phyloP scores from a whole-genome alignment of 2,888 invertebrate species.

The Drosophila austrosaltans region DNA sequence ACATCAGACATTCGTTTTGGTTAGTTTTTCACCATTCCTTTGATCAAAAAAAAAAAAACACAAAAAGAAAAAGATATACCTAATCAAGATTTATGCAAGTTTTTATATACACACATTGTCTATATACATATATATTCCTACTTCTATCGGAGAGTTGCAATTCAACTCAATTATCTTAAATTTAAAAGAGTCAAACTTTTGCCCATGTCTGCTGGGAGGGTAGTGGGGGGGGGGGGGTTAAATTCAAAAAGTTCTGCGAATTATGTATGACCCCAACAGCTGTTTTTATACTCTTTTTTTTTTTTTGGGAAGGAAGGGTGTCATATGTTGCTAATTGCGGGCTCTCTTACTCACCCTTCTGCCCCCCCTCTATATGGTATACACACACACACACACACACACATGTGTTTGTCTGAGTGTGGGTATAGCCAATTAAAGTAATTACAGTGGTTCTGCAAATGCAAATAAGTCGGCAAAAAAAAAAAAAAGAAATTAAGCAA shows the following conservation, averaged over 20 bases:
- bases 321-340: conserved; percentile 49
- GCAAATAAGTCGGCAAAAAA: conserved; percentile 8
- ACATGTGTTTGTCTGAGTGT: neutral
- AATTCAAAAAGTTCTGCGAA: conserved; percentile 34
- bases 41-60: conserved; percentile 40
- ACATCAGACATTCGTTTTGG: conserved; percentile 37
- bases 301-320: conserved; percentile 21
- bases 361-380: neutral
- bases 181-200: conserved; percentile 44
- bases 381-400: neutral
- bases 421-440: conserved; percentile 9
- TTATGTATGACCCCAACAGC: conserved; percentile 48
- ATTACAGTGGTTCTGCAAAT: conserved; percentile 12
- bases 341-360: conserved; percentile 4
- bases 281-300: conserved; percentile 34
- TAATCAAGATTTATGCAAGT: conserved; percentile 58
- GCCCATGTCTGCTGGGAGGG: neutral
- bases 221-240: conserved; percentile 13
- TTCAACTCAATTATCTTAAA: conserved; percentile 55
- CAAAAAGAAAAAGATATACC: conserved; percentile 2
- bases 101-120: conserved; percentile 3
- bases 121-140: neutral
- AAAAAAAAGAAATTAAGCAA: neutral
- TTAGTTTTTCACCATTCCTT: conserved; percentile 24
- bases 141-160: neutral